Evolutionary conservation across 1,140 invertebrate species (phyloP).

Genomic region (Mylabris phalerata): DNA sequence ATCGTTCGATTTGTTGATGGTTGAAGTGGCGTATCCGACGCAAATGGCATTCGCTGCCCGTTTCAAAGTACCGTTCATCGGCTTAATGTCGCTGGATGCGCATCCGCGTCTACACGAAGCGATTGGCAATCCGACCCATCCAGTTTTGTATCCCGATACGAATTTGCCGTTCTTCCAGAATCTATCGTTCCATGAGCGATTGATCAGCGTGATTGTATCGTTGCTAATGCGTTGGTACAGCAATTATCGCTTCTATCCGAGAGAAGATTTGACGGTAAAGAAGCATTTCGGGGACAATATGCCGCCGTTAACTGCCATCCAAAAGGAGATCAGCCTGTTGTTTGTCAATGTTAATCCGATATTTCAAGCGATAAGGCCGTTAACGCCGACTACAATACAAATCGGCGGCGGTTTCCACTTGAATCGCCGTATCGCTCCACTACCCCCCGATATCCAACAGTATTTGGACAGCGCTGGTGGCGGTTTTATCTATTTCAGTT

Average conservation of each 20-base stretch:
- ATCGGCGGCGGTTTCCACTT: slow-evolving; percentile 47
- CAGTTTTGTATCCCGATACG: slow-evolving; percentile 42
- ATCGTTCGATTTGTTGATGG: slow-evolving; percentile 38
- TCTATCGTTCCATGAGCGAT: slow-evolving; percentile 19
- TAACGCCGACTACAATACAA: slow-evolving; percentile 44
- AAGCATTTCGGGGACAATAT: slow-evolving; percentile 41
- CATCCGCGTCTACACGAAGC: slow-evolving; percentile 15
- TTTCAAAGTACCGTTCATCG: slow-evolving; percentile 36
- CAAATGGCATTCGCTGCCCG: slow-evolving; percentile 25
- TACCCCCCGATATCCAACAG: slow-evolving; percentile 42
- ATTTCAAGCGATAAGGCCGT: slow-evolving; percentile 42
- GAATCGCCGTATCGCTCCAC: slow-evolving; percentile 30
- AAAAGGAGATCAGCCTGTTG: slow-evolving; percentile 47
- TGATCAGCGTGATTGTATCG: slow-evolving; percentile 16
- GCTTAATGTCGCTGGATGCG: slow-evolving; percentile 24
- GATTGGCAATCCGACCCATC: slow-evolving; percentile 43
- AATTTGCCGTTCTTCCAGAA: slow-evolving; percentile 3
- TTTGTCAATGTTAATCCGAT: slow-evolving; percentile 47
- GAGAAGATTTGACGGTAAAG: slow-evolving; percentile 34
- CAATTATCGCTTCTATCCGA: slow-evolving; percentile 7
- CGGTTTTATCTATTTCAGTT: slow-evolving; percentile 54
- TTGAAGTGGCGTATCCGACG: slow-evolving; percentile 29
- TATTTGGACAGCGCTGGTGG: slow-evolving; percentile 44
- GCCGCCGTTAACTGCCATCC: slow-evolving; percentile 43
- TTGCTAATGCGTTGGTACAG: slow-evolving; percentile 1